These are phyloP conservation scores for Sciaenops ocellatus DNA, from an alignment of 2,797 vertebrate species.

Conservation along the genomic window DNA sequence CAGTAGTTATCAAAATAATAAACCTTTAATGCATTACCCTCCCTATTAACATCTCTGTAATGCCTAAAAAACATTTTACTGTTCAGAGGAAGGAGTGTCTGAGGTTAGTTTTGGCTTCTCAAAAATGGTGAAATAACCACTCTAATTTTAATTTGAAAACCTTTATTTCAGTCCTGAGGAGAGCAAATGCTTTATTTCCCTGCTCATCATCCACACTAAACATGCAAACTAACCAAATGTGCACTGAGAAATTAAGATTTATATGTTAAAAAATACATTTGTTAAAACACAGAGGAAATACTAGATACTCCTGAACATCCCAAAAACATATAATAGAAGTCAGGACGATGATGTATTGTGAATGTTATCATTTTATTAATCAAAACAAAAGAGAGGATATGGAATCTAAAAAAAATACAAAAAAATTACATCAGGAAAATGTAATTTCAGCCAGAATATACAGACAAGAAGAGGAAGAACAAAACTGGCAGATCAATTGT, in stretches of 20 bases:
- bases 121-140: not conserved
- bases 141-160: not conserved
- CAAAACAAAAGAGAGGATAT: too few species aligned
- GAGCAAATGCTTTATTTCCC: not conserved
- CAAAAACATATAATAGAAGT: not conserved
- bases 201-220: too few species aligned
- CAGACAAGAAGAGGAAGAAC: not conserved
- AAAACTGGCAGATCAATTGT: not conserved
- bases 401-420: not conserved
- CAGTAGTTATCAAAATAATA: not conserved
- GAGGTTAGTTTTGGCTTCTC: too few species aligned
- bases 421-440: not conserved
- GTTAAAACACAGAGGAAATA: not conserved
- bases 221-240: not conserved
- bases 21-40: not conserved
- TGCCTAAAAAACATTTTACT: not conserved
- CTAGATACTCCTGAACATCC: not conserved
- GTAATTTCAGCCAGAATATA: not conserved
- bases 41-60: not conserved
- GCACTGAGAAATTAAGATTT: not conserved
- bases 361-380: too few species aligned
- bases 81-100: not conserved
- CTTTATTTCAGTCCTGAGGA: not conserved
- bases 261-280: not conserved
- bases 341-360: not conserved